A percentile compares a stretch with the other conserved stretches of the same genome.
Conservation (phyloP, 2,113 vertebrate species). For the Pelvicachromis taeniatus region DNA sequence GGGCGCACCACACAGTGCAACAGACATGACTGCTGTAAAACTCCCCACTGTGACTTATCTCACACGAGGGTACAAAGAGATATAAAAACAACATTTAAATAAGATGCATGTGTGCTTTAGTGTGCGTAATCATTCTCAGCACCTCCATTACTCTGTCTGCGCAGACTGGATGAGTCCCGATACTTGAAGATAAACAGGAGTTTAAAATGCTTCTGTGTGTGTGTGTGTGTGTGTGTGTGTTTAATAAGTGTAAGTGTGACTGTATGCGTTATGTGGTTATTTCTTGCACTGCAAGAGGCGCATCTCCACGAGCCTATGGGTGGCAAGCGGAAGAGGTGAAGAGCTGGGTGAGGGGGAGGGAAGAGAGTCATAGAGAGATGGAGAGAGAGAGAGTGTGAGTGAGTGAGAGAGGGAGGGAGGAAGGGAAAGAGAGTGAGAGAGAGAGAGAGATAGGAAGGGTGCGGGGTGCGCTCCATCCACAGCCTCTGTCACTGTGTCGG, state of each 20-base stretch:
- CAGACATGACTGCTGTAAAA: not conserved
- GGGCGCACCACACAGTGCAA: not conserved
- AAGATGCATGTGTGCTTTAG: not conserved
- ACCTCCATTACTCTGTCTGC: not conserved
- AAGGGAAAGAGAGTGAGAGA: not conserved
- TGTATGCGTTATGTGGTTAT: not conserved
- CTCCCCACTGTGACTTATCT: accelerated
- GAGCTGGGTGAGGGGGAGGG: slow-evolving; percentile 47
- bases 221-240: not conserved
- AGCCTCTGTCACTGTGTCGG: slow-evolving; percentile 29
- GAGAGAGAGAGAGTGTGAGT: not conserved
- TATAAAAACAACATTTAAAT: not conserved
- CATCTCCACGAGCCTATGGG: slow-evolving; percentile 1
- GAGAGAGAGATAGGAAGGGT: not conserved
- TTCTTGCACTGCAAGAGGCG: not conserved
- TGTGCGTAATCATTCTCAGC: not conserved
- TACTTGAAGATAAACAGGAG: not conserved
- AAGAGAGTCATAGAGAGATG: slow-evolving; percentile 18
- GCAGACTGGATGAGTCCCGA: not conserved
- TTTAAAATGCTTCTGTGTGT: not conserved
- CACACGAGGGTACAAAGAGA: not conserved
- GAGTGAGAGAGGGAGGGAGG: not conserved
- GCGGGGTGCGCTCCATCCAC: slow-evolving; percentile 48
- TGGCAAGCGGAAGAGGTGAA: slow-evolving; percentile 55
- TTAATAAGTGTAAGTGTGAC: not conserved